These are phyloP conservation scores for Temnothorax unifasciatus DNA, from an alignment of 2,888 invertebrate genomes.

Conservation along the genomic window DNA sequence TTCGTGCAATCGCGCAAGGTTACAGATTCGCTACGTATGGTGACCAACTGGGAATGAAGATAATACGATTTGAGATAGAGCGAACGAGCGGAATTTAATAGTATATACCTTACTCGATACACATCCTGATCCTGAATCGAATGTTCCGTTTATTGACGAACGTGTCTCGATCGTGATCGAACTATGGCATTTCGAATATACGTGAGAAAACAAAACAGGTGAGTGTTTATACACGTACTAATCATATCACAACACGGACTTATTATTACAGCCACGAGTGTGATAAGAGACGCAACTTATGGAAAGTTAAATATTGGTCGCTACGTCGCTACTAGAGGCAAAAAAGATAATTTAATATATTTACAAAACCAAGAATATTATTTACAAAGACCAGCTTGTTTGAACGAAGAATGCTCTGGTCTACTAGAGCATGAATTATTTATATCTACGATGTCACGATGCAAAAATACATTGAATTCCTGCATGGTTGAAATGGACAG, in stretches of 20 bases:
- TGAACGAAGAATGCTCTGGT: not conserved
- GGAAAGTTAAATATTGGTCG: not conserved
- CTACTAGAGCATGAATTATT: constrained; percentile 11
- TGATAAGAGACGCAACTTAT: not conserved
- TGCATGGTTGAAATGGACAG: not conserved
- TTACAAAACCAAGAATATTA: not conserved
- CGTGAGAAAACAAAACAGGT: not conserved
- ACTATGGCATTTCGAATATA: not conserved
- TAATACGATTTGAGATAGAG: constrained; percentile 22
- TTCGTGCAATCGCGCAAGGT: constrained; percentile 11
- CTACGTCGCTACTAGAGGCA: not conserved
- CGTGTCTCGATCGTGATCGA: not conserved
- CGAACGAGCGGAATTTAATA: not conserved
- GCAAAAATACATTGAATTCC: not conserved
- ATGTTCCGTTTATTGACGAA: not conserved
- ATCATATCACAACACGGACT: not conserved
- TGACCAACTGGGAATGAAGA: not conserved
- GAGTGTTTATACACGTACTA: not conserved
- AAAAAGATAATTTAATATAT: not conserved
- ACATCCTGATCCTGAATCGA: too few relatives aligned
- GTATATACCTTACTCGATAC: not conserved
- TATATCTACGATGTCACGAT: not conserved
- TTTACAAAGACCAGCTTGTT: not conserved
- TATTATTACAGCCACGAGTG: not conserved
- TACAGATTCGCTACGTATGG: constrained; percentile 1